phyloP scores from a whole-genome alignment of 2,888 invertebrate genomes.

The Dinocampus coccinellae region DNA sequence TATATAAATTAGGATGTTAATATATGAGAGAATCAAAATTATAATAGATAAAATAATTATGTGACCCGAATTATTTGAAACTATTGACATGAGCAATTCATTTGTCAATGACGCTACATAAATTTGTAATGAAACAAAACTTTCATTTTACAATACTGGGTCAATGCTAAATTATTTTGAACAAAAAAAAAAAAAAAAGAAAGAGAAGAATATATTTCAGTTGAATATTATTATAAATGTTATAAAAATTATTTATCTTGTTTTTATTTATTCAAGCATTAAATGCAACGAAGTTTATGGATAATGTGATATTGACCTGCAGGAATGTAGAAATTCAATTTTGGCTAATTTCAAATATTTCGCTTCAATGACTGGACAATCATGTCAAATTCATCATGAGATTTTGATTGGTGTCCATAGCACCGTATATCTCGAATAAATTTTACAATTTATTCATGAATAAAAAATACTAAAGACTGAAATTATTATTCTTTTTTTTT shows the following conservation, averaged over 20 bases:
- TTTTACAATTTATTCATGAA: too few species aligned
- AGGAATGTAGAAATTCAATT: constrained; percentile 50
- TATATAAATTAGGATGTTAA: too few species aligned
- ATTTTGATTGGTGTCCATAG: constrained; percentile 41
- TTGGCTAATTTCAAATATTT: constrained; percentile 55
- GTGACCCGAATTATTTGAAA: too few species aligned
- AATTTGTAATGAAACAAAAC: neutral
- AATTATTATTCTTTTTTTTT: too few species aligned
- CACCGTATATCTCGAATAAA: neutral
- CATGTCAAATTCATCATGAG: too few species aligned
- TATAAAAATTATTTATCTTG: neutral
- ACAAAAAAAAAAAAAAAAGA: neutral
- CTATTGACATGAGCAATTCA: neutral
- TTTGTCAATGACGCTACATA: neutral
- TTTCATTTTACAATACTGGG: neutral
- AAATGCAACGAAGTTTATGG: neutral
- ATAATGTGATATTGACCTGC: constrained; percentile 34
- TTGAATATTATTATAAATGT: neutral
- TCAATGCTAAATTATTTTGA: neutral
- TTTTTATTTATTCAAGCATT: neutral
- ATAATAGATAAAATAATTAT: too few species aligned
- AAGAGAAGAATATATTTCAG: neutral
- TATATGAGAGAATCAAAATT: too few species aligned
- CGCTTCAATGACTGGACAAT: constrained; percentile 51
- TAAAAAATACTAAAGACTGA: too few species aligned